Conservation (phyloP, 2,888 invertebrate genomes). For the Phyto melanocephala region DNA sequence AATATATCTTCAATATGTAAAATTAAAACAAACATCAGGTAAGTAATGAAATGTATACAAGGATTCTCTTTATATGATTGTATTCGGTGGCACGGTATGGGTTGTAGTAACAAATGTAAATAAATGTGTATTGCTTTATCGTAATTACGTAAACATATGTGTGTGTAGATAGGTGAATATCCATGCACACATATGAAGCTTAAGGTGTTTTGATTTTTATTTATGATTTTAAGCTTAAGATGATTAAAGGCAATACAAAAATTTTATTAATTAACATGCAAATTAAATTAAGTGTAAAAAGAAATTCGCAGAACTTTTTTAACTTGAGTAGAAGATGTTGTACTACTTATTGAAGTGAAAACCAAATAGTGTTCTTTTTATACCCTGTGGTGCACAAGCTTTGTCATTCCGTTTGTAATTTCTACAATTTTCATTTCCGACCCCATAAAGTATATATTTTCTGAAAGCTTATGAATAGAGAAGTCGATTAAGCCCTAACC, state of each 20-base stretch:
- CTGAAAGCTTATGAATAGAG: too few species aligned
- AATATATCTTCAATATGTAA: too few species aligned
- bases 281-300: constrained; percentile 20
- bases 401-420: too few species aligned
- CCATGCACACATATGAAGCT: not conserved
- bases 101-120: not conserved
- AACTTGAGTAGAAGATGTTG: not conserved
- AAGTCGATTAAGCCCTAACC: too few species aligned
- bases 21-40: not conserved
- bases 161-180: too few species aligned
- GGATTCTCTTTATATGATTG: not conserved
- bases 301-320: not conserved
- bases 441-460: too few species aligned
- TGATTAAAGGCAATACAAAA: not conserved
- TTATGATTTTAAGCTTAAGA: not conserved
- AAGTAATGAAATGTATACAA: not conserved
- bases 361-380: not conserved
- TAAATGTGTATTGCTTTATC: not conserved
- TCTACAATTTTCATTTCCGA: too few species aligned
- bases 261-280: constrained; percentile 17
- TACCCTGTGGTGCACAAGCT: not conserved
- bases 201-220: not conserved
- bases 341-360: not conserved
- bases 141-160: not conserved
- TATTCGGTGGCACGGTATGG: not conserved